Conservation (phyloP, 2,113 vertebrate genomes). For the Octodon degus region DNA sequence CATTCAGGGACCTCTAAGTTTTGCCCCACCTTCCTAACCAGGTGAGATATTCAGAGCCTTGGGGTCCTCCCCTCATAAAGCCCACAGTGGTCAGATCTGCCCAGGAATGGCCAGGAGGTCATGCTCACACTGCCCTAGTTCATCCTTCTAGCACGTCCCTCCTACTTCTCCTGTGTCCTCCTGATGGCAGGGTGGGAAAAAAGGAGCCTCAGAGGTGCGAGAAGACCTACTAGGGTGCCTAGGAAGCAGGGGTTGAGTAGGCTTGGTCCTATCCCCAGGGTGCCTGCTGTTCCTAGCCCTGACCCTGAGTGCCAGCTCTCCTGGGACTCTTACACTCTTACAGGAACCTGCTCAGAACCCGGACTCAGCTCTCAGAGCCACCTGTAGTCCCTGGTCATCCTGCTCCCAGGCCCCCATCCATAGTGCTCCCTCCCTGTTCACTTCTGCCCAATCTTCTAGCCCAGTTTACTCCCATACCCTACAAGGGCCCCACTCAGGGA, state of each 20-base stretch:
- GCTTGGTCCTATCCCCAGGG: not conserved
- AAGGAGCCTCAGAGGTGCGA: not conserved
- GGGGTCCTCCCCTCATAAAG: not conserved
- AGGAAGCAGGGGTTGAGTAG: not conserved
- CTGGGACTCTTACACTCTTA: not conserved
- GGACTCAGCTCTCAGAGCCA: not conserved
- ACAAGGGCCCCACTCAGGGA: not conserved
- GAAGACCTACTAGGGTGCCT: not conserved
- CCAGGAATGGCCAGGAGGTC: not conserved
- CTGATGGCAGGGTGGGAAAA: not conserved
- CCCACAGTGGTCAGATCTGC: not conserved
- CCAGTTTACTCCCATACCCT: not conserved
- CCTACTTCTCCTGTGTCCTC: not conserved
- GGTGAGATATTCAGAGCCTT: not conserved
- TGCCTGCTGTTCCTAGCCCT: not conserved
- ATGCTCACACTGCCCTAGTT: not conserved
- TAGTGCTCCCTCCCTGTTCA: not conserved
- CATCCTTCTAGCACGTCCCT: not conserved
- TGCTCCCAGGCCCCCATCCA: not conserved
- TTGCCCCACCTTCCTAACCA: not conserved
- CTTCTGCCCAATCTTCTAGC: not conserved
- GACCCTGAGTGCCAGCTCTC: not conserved
- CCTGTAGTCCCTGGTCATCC: not conserved
- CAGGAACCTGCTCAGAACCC: not conserved
- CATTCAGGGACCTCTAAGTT: not conserved